Percentiles rank a stretch among this genome's conserved stretches.
phyloP scores from a whole-genome alignment of 2,888 invertebrate genomes.

The Archaeoteleia sp. region DNA sequence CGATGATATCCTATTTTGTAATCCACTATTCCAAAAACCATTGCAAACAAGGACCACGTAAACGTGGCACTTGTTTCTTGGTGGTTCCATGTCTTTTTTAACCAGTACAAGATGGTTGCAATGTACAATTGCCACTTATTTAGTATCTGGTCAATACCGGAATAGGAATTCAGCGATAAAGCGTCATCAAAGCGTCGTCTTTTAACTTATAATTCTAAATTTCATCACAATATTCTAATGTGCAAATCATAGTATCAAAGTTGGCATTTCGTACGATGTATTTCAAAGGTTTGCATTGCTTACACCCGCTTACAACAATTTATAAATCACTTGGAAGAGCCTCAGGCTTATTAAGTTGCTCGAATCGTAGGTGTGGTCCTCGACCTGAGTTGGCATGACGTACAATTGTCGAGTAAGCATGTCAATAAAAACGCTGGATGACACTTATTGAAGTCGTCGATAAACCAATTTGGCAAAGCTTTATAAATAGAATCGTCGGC shows the following conservation, averaged over 20 bases:
- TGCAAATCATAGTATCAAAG: too few relatives aligned
- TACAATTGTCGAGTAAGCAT: constrained; percentile 80
- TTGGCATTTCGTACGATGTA: too few relatives aligned
- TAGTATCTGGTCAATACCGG: too few relatives aligned
- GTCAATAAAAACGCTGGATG: constrained; percentile 82
- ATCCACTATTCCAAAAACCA: constrained; percentile 79
- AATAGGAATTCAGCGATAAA: too few relatives aligned
- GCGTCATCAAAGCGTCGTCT: constrained; percentile 76
- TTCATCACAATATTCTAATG: constrained; percentile 45
- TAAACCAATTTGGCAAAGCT: constrained; percentile 80
- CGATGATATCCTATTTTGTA: constrained; percentile 78
- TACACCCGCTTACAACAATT: too few relatives aligned
- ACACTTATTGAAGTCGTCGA: constrained; percentile 79
- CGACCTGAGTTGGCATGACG: constrained; percentile 83
- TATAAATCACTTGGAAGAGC: constrained; percentile 79
- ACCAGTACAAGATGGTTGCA: constrained; percentile 79
- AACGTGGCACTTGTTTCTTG: constrained; percentile 75
- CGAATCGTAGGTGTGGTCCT: constrained; percentile 80
- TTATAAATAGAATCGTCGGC: too few relatives aligned
- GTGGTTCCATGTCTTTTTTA: constrained; percentile 72
- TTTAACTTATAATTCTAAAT: constrained; percentile 54
- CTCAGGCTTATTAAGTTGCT: constrained; percentile 79
- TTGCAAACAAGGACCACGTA: constrained; percentile 78
- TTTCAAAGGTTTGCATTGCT: too few relatives aligned
- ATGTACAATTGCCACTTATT: constrained; percentile 79